Percentiles rank a stretch among this genome's conserved stretches.
Conservation (phyloP, 2,113 vertebrate species). For the Cinclus cinclus region DNA sequence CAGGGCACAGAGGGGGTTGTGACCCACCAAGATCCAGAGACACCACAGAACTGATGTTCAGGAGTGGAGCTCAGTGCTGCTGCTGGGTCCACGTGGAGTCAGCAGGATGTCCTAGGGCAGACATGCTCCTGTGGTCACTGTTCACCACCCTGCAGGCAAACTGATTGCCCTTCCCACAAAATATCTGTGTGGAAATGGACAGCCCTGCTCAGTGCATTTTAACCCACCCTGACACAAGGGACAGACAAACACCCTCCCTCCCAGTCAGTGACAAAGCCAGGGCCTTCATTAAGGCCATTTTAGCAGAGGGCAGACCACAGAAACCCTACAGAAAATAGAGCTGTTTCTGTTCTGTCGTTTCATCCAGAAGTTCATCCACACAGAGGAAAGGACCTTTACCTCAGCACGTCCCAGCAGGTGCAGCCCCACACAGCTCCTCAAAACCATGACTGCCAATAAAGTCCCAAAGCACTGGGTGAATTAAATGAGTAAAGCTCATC, state of each 20-base stretch:
- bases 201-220: background rate
- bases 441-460: background rate
- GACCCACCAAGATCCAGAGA: background rate
- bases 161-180: background rate
- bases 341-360: background rate
- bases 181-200: background rate
- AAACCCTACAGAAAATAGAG: background rate
- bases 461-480: background rate
- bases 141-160: background rate
- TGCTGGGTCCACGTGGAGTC: background rate
- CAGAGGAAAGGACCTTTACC: background rate
- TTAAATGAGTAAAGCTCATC: background rate
- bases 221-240: background rate
- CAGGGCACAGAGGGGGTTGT: background rate
- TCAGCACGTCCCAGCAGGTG: background rate
- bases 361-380: background rate
- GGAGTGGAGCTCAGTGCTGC: background rate
- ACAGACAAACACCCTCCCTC: background rate
- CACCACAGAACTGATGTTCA: fast-evolving
- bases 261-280: background rate
- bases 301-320: background rate
- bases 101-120: background rate
- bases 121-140: background rate
- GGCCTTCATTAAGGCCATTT: background rate
- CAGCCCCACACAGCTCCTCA: background rate